phyloP scores from a whole-genome alignment of 2,888 invertebrate genomes.

The Anaspis maculata region DNA sequence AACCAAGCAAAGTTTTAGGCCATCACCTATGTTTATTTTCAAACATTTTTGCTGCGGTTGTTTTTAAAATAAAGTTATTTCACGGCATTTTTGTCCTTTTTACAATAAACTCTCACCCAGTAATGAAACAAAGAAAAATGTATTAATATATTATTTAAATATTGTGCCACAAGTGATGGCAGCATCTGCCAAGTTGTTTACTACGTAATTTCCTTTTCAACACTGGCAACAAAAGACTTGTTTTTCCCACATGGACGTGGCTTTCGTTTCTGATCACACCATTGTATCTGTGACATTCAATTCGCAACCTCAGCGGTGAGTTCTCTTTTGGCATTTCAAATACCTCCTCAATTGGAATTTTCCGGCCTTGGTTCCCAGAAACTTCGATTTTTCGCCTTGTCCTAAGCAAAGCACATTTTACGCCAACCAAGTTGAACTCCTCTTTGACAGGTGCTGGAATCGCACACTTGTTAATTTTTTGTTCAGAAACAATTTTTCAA shows the following conservation, averaged over 20 bases:
- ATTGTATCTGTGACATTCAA: slow-evolving; percentile 13
- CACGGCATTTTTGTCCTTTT: no score
- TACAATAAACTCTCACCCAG: no score
- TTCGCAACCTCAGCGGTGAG: slow-evolving; percentile 17
- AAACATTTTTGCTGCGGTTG: no score
- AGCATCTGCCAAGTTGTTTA: no score
- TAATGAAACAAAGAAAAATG: no score
- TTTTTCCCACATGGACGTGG: slow-evolving; percentile 33
- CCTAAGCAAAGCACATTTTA: slow-evolving; percentile 23
- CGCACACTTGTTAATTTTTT: no score
- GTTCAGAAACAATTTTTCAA: no score
- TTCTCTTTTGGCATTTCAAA: slow-evolving; percentile 21
- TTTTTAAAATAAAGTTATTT: no score
- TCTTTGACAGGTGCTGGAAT: slow-evolving; percentile 13
- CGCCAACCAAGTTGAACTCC: slow-evolving; percentile 20
- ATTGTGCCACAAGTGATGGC: no score
- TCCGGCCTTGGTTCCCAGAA: neutral
- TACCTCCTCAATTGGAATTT: slow-evolving; percentile 15
- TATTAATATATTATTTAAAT: no score
- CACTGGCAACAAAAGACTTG: slow-evolving; percentile 28
- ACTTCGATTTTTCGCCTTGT: slow-evolving; percentile 22
- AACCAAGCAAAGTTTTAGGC: no score
- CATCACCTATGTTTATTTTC: no score
- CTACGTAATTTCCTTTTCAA: slow-evolving; percentile 20
- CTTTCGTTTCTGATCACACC: slow-evolving; percentile 18